Percentiles rank a stretch among this genome's conserved stretches.
Evolutionary conservation across 2,888 invertebrate species (phyloP).

Genomic region (Baronia brevicornis): DNA sequence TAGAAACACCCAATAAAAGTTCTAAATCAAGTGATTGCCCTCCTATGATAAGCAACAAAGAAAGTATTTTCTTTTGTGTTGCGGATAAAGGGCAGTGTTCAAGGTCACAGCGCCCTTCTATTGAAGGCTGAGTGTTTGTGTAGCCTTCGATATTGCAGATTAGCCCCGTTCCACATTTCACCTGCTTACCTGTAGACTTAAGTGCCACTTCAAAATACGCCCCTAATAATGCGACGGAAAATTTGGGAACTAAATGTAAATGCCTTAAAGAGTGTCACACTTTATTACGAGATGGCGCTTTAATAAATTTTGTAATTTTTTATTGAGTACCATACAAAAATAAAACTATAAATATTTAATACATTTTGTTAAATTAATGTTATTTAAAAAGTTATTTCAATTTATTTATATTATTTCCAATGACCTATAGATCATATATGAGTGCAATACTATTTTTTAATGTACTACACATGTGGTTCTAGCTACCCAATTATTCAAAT

Average conservation of each 20-base stretch:
- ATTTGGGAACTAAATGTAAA: background rate
- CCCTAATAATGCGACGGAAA: constrained; percentile 19
- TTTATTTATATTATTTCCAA: too few relatives aligned
- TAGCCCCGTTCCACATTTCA: constrained; percentile 27
- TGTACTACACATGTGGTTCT: too few relatives aligned
- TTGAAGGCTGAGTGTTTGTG: constrained; percentile 41
- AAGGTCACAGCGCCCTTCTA: constrained; percentile 42
- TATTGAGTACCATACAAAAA: too few relatives aligned
- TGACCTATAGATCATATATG: too few relatives aligned
- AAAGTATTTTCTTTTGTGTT: constrained; percentile 52
- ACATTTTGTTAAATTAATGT: too few relatives aligned
- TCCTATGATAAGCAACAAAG: constrained; percentile 37
- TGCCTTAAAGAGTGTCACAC: constrained; percentile 15
- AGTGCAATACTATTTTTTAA: too few relatives aligned
- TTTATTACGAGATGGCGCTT: constrained; percentile 31
- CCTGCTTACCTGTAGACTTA: constrained; percentile 17
- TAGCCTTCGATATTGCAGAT: constrained; percentile 51
- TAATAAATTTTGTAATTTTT: too few relatives aligned
- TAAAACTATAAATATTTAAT: constrained; percentile 15
- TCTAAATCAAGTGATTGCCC: constrained; percentile 30
- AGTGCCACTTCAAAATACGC: constrained; percentile 16
- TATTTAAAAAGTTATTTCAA: too few relatives aligned
- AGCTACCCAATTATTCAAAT: too few relatives aligned
- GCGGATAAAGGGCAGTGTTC: constrained; percentile 47
- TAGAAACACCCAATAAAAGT: constrained; percentile 7